Base-by-base conservation (phyloP, 2,888 invertebrate genomes). In the Sminthurides aquaticus region DNA sequence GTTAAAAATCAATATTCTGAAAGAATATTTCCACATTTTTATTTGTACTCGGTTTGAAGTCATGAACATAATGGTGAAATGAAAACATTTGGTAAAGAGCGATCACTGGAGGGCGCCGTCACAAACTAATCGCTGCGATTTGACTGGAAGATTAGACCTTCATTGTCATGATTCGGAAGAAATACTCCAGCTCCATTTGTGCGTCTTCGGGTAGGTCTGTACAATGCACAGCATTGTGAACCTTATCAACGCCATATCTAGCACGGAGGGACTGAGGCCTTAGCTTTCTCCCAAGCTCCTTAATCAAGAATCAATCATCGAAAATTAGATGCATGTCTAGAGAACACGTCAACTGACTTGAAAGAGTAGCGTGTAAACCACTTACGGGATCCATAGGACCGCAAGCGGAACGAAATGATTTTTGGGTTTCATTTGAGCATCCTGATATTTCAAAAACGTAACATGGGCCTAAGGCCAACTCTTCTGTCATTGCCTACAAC, bases 131-230 rank as follows among this genome's bases (percentile, higher is more conserved):
- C n/a, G n/a, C n/a, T n/a, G n/a, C n/a, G n/a, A n/a, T n/a, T n/a
- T n/a, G n/a, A n/a, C n/a, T n/a, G n/a, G n/a, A n/a, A 15, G 15
- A 34, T 34, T 34, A 66, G 3, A 64, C 59, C 28, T 54, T 67
- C 57, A 64, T 48, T 1, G 48, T 57, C 49, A 67, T 49, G 56
- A 74, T 66, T 22, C 65, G 55, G 49, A 74, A 71, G 66, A 74
- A 74, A 62, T 74, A 76, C 67, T 75, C 77, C 73, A 84, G 82
- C 83, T 96, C 96, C 62, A 92, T 79, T 27, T 85, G 77, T 0
- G 89, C 89, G 80, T 96, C 95, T 77, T 94, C 93, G 0, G 88
- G 84, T 64, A 96, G 81, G 81, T 96, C 96, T 25, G 96, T 95
- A 77, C 95, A 95, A 78, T 96, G 96, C 5, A 96, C 82, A 2